These are phyloP conservation scores for Zaprionus gabonicus DNA, from an alignment of 1,140 invertebrate species.

Conservation along the genomic window DNA sequence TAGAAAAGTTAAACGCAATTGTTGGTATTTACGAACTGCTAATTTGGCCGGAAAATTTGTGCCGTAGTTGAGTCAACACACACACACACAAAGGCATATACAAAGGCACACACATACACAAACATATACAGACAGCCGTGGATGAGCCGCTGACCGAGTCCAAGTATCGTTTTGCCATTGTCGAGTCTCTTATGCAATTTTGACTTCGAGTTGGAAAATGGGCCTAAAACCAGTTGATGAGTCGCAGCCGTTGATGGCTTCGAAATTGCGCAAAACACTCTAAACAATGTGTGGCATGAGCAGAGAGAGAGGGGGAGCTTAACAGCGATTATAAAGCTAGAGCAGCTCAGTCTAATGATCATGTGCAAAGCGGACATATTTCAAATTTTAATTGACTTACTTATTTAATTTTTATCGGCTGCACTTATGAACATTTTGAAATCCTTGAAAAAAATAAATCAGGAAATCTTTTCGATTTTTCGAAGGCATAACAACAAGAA, in stretches of 20 bases:
- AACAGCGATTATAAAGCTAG: not conserved
- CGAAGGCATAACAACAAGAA: too few species aligned
- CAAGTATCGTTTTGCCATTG: conserved; percentile 35
- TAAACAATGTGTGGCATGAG: not conserved
- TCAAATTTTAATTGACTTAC: too few species aligned
- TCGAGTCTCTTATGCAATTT: conserved; percentile 31
- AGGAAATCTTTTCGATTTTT: too few species aligned
- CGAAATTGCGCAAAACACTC: conserved; percentile 3
- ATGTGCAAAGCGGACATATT: not conserved
- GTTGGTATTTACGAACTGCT: conserved; percentile 14
- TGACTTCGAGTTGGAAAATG: conserved; percentile 11
- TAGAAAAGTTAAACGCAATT: conserved; percentile 32
- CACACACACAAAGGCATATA: not conserved
- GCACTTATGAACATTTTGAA: too few species aligned
- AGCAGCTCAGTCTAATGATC: too few species aligned
- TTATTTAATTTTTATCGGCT: too few species aligned
- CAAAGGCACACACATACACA: not conserved
- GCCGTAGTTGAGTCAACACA: not conserved
- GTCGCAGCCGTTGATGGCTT: not conserved
- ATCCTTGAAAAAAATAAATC: too few species aligned
- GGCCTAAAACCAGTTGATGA: conserved; percentile 26
- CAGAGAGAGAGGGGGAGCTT: not conserved
- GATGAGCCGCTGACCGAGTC: conserved; percentile 53
- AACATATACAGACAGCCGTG: not conserved
- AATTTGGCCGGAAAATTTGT: conserved; percentile 46